Evolutionary conservation across 2,888 invertebrate species (phyloP), one percentile per base, ranked within the genome.

Genomic region (Drosophila lutescens): DNA sequence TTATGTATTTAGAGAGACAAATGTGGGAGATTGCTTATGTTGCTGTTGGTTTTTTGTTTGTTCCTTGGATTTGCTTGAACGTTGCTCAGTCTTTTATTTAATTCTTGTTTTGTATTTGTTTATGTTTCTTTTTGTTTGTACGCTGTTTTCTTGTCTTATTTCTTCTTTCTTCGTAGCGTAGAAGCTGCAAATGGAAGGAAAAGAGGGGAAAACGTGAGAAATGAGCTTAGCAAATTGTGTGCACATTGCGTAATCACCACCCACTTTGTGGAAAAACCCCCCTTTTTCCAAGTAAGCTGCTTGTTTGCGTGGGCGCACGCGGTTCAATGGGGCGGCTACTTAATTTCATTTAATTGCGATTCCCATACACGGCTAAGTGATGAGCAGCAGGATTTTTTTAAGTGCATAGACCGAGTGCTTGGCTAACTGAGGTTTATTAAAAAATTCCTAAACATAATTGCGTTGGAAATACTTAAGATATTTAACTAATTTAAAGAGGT

Each of bases 31-130:
- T 82, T 82, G 85, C 79, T 82, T 81, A 60, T 76, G 56, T 63
- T 71, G 61, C 34, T 69, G 53, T 36, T 77, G 65, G 38, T 62
- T 26, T 26, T 6, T 26, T 6, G 12, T 49, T 76, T 76, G 58
- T 78, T 78, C 67, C 76, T 78, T 78, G 66, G 59, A 66, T 79
- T 65, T 49, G 58, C 66, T 72, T 72, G 65, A 44, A 71, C 59
- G 78, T 78, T 78, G 77, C 84, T 82, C 84, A 83, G 84, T 82
- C 84, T 82, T 82, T 81, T 80, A 74, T 68, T 74, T 78, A 65
- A 77, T 77, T 66, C 51, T 61, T 61, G 26, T 26, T 47, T 49
- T 49, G 49, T 49, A 49, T 55, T 55, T 55, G 80, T 79, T 78
- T 79, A 74, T 54, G 53, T 54, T 55, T 5, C 51, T 38, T 26